Evolutionary conservation across 2,797 vertebrate species (phyloP).

Genomic region (Cheirogaleus major): DNA sequence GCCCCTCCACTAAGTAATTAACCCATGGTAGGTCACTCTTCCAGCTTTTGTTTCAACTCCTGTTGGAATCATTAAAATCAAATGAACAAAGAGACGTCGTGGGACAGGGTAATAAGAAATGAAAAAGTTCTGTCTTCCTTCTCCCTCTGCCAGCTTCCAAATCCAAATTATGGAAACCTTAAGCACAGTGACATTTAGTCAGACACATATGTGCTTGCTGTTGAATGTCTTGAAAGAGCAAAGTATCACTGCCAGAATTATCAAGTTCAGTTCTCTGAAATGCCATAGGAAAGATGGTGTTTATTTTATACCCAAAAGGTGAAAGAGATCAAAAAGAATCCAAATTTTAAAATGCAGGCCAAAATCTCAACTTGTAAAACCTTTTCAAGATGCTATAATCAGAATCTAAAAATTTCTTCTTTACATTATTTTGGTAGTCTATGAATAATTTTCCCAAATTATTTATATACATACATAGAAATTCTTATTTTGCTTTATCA

Average conservation of each 20-base stretch:
- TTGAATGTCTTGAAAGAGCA: conserved; percentile 59
- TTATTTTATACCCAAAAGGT: conserved; percentile 58
- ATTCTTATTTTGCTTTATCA: conserved; percentile 15
- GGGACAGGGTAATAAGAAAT: conserved; percentile 36
- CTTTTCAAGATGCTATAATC: conserved; percentile 41
- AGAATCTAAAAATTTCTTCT: conserved; percentile 32
- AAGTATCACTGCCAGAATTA: conserved; percentile 42
- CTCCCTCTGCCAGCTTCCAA: conserved; percentile 56
- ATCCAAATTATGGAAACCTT: conserved; percentile 72
- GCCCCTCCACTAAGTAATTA: conserved; percentile 58
- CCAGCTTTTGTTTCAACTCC: conserved; percentile 8
- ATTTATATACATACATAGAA: background rate
- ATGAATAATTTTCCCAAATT: background rate
- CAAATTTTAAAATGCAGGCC: conserved; percentile 65
- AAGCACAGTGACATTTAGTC: conserved; percentile 67
- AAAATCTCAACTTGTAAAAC: conserved; percentile 16
- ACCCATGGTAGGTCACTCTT: background rate
- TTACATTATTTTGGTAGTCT: conserved; percentile 44
- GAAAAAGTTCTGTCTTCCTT: conserved; percentile 54
- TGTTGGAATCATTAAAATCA: conserved; percentile 42
- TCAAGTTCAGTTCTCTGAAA: conserved; percentile 59
- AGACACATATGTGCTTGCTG: conserved; percentile 67
- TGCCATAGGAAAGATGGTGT: conserved; percentile 65
- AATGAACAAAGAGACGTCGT: conserved; percentile 53
- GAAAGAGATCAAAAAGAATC: conserved; percentile 70